phyloP scores from a whole-genome alignment of 2,113 vertebrate species.

The Setophaga coronata region DNA sequence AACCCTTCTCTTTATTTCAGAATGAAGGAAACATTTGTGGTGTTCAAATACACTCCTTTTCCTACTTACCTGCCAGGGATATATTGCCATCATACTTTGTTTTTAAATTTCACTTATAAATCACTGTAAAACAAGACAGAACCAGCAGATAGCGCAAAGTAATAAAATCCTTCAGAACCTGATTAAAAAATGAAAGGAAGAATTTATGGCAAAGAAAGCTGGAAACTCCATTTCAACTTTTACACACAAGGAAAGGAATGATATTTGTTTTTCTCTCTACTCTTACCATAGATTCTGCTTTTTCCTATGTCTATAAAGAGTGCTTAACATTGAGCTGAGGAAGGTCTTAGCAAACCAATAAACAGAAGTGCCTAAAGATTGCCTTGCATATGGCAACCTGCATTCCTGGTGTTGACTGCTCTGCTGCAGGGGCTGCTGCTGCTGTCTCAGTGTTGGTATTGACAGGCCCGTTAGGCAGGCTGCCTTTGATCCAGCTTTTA shows the following conservation, averaged over 20 bases:
- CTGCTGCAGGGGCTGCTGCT: background rate
- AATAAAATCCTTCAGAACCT: constrained; percentile 11
- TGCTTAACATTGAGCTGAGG: background rate
- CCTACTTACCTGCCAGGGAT: background rate
- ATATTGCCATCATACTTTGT: background rate
- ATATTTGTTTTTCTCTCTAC: background rate
- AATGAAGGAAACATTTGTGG: background rate
- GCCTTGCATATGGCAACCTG: background rate
- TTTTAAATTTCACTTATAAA: background rate
- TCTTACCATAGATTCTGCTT: background rate
- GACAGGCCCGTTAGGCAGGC: background rate
- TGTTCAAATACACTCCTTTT: background rate
- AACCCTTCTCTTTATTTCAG: background rate
- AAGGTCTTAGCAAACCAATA: background rate
- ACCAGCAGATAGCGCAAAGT: background rate
- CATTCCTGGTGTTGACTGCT: background rate
- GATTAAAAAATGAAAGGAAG: constrained; percentile 1
- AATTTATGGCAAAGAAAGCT: background rate
- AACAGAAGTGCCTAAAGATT: background rate
- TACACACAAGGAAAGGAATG: background rate
- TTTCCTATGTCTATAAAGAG: background rate
- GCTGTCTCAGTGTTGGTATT: background rate
- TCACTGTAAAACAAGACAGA: constrained; percentile 37
- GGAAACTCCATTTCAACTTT: background rate
- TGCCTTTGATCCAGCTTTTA: constrained; percentile 60